Base-by-base conservation (phyloP, 2,113 vertebrate genomes). In the Turnix velox region DNA sequence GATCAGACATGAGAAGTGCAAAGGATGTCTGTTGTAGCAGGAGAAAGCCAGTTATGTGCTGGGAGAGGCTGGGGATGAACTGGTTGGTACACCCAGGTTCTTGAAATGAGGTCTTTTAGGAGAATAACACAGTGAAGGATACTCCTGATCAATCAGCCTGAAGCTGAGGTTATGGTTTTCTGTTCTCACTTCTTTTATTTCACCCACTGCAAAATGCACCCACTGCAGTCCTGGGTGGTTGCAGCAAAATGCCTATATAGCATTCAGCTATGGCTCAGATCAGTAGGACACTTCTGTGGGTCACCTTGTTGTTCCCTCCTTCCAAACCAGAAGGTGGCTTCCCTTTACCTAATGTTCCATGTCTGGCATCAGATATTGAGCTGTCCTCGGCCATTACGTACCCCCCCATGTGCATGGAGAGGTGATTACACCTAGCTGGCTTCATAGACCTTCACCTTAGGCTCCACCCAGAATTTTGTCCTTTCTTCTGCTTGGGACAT, bases 1-100 rank as follows among this genome's bases (percentile, higher is more conserved):
- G 88, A 63, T 93, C 82, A 94, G 88, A 69, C 55, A 0, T 85
- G 92, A 87, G 93, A 92, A 96, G 62, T 17, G 37, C 42, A 62
- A 68, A n/a, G 18, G 20, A 22, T 4, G 4, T 77, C 39, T 84
- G 52, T 33, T 68, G 43, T 33, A 45, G 85, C 71, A 91, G 58
- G 17, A 87, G 83, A 35, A 84, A 94, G 49, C 40, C 48, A 43
- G 40, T 0, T 8, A 37, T 68, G 46, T 40, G 28, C 49, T 81
- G 31, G 52, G 31, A 82, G 74, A 95, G 45, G 42, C 24, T 94
- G 49, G 65, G 55, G 79, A 76, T 25, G 20, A 73, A 39, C 18
- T 3, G 4, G 2, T 68, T 5, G 2, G 14, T 66, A 61, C 1
- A 3, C 35, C 25, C 71, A 61, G 5, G 1, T 69, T 66, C 33